Conservation (phyloP, 2,888 invertebrate species). For the Stratiomys singularior region DNA sequence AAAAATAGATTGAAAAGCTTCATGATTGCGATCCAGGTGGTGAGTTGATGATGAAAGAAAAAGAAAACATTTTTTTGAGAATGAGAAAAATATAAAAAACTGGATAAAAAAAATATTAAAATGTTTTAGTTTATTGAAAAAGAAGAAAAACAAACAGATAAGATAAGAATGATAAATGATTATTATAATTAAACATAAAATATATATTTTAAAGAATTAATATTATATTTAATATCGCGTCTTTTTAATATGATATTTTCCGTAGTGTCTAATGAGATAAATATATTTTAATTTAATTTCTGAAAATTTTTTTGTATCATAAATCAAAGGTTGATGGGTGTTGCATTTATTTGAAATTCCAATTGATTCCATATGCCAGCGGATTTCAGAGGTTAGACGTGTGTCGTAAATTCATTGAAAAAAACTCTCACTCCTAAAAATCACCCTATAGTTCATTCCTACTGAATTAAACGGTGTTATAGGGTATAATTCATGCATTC, state of each 20-base stretch:
- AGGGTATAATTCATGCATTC: too few species aligned
- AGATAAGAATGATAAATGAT: conserved; percentile 48
- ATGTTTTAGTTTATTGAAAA: conserved; percentile 48
- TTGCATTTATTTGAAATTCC: too few species aligned
- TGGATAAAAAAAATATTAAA: not conserved
- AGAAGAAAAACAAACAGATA: not conserved
- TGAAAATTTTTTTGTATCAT: too few species aligned
- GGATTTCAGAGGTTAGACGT: too few species aligned
- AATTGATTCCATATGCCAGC: too few species aligned
- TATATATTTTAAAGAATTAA: conserved; percentile 50
- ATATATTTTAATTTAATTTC: conserved; percentile 40
- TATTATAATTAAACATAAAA: conserved; percentile 44
- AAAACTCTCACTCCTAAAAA: too few species aligned
- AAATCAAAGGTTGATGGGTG: too few species aligned
- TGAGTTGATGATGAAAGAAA: not conserved
- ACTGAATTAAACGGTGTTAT: too few species aligned
- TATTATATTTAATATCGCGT: conserved; percentile 41
- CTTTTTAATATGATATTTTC: conserved; percentile 38
- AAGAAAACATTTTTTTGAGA: conserved; percentile 21
- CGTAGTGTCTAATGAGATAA: conserved; percentile 24
- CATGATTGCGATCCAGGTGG: not conserved
- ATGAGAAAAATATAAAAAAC: conserved; percentile 31
- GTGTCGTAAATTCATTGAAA: too few species aligned
- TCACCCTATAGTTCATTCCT: too few species aligned
- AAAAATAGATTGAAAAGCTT: not conserved